Conservation (phyloP, 2,113 vertebrate genomes). For the Muntiacus reevesi region DNA sequence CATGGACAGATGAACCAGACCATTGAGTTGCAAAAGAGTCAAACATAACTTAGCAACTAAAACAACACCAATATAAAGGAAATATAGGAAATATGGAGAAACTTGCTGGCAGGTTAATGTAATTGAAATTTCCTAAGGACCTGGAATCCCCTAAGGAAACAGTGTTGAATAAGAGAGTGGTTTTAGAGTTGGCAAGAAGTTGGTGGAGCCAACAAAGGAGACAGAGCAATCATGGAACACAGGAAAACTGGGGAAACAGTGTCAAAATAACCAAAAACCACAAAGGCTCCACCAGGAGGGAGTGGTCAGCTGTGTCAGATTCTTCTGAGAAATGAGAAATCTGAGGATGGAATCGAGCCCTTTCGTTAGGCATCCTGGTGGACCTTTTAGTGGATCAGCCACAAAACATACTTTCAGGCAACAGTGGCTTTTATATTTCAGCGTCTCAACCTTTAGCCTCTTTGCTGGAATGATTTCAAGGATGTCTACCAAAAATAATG, state of each 20-base stretch:
- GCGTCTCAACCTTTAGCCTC: neutral
- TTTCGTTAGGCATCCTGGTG: neutral
- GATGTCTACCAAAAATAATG: neutral
- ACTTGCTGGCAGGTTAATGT: neutral
- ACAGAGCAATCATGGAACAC: neutral
- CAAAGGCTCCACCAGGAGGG: neutral
- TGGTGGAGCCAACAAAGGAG: neutral
- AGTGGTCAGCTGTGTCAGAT: neutral
- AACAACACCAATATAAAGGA: neutral
- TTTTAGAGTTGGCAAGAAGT: neutral
- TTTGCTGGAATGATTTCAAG: neutral
- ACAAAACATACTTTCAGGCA: neutral
- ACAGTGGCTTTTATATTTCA: neutral
- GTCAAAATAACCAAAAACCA: neutral
- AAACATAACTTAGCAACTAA: neutral
- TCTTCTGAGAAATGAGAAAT: neutral
- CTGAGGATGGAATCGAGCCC: fast-evolving
- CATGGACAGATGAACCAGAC: neutral
- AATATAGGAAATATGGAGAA: neutral
- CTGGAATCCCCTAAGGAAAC: neutral
- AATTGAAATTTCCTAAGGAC: neutral
- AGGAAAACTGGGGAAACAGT: neutral
- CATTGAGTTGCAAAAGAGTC: neutral
- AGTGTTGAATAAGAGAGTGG: neutral
- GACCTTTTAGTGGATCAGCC: neutral